Base-by-base conservation (phyloP, 2,888 invertebrate genomes). In the Caenorhabditis panamensis region DNA sequence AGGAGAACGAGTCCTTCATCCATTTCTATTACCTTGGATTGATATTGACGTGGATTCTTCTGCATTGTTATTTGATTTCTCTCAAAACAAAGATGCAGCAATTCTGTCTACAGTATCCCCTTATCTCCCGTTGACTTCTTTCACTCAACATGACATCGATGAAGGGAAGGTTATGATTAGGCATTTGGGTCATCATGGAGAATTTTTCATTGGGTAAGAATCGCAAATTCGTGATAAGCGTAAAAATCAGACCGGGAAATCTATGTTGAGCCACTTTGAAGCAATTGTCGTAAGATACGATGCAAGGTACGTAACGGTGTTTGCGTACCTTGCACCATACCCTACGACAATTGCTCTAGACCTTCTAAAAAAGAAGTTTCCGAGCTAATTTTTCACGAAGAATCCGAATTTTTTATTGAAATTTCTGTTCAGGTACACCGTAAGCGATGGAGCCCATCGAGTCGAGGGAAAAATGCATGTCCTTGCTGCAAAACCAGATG, bases 1-100 rank as follows among this genome's bases (percentile, higher is more conserved):
- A 22, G 88, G 87, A 28, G 89, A 90, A 69, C 75, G 89, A 28
- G 82, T 86, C 1, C 72, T 90, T 9, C 80, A 87, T 22, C 83
- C 85, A 1, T 82, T 84, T 53, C 73, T 89, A 5, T 76, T 90
- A 24, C 86, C 86, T 11, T 88, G 89, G 88, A 76, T 72, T 9
- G 90, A 90, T 53, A 83, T 79, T 13, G 89, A 90, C 62, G 53
- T 86, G 4, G 87, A 86, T 73, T 69, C 82, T 22, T 72, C 82
- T 20, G 80, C 83, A 3, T 76, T 88, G 9, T 44, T 81, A 1
- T 89, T 88, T 69, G 66, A 84, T 28, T 89, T 89, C 56, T 59
- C 79, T 5, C 79, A 82, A 41, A 72, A 76, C 54, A 78, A 86
- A 56, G 86, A 86, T 44, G 86, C 83, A 6, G 82, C 84, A 1